Base-by-base conservation (phyloP, 2,113 vertebrate species). In the Pongo pygmaeus region DNA sequence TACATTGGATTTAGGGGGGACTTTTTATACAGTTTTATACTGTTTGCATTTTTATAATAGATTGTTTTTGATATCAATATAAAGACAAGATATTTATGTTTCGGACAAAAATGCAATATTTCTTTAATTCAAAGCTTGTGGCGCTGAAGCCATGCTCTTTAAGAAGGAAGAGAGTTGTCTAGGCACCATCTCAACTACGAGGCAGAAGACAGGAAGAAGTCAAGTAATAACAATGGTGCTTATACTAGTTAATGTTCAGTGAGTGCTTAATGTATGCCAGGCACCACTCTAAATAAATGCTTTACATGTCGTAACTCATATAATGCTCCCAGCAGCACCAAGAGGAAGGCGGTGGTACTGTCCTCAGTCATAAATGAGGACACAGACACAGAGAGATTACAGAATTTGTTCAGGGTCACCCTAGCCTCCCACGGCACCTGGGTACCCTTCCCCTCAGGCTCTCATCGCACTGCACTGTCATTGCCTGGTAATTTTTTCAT, bases 1-100 rank as follows among this genome's bases (percentile, higher is more conserved):
- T 27, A 35, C 67, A 32, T 12, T 38, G 35, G 18, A 57, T 32
- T 61, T n/a, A 7, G 40, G 59, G 27, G 25, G 16, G 9, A n/a
- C 6, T 38, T 95, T 75, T 18, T 14, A 11, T 23, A 59, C 25
- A 48, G n/a, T 92, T 86, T 55, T n/a, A 79, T 46, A 59, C 20
- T n/a, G 61, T 18, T 59, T 70, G 67, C 17, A 48, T 59, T 84
- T 95, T 96, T 89, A 22, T 7, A 91, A 89, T 4, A 86, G 48
- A 70, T 93, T 52, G 43, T 17, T 77, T 59, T 80, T 69, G n/a
- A 46, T 55, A 90, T 48, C 11, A 77, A 91, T 61, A 91, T 32
- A n/a, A 91, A 94, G 50, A 48, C 46, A 90, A 90, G 38, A 64
- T 18, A 90, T 23, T 79, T 67, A 59, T 14, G 0, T 4, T 69